Conservation (phyloP, 2,113 vertebrate genomes). For the Leptosomus discolor region DNA sequence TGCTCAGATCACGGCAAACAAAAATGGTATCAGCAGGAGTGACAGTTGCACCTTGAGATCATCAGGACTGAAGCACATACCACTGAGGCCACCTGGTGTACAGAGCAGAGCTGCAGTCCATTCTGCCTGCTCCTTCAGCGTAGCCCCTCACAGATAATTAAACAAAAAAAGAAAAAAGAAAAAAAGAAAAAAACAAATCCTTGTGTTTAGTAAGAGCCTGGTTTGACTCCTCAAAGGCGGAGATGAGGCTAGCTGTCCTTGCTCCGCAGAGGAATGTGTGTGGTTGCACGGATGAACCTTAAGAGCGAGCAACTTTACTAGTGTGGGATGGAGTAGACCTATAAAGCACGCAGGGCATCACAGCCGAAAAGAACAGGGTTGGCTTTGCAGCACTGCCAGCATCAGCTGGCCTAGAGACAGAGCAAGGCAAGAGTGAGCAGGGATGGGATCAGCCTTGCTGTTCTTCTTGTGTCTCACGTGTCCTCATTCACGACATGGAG, state of each 20-base stretch:
- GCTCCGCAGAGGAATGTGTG: neutral
- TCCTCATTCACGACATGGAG: fast-evolving
- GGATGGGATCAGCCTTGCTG: neutral
- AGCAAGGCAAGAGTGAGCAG: neutral
- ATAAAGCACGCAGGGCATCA: neutral
- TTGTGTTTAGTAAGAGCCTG: neutral
- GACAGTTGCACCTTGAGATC: neutral
- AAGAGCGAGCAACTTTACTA: neutral
- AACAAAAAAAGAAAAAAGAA: neutral
- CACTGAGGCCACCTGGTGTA: conserved; percentile 67
- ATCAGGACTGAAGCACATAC: neutral
- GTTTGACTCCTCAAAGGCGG: neutral
- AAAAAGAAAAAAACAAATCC: fast-evolving
- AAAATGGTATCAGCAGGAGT: neutral
- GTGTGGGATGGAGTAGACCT: neutral
- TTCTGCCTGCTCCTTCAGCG: neutral
- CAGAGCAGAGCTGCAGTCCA: conserved; percentile 28
- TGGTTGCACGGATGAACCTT: neutral
- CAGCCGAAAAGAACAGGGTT: neutral
- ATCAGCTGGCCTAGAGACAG: neutral
- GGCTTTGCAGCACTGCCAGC: neutral
- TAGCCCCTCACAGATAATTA: fast-evolving
- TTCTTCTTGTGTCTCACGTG: fast-evolving
- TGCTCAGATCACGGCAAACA: neutral
- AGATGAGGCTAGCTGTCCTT: neutral